Conservation (phyloP, 2,888 invertebrate genomes). For the Drosophila quinaria region DNA sequence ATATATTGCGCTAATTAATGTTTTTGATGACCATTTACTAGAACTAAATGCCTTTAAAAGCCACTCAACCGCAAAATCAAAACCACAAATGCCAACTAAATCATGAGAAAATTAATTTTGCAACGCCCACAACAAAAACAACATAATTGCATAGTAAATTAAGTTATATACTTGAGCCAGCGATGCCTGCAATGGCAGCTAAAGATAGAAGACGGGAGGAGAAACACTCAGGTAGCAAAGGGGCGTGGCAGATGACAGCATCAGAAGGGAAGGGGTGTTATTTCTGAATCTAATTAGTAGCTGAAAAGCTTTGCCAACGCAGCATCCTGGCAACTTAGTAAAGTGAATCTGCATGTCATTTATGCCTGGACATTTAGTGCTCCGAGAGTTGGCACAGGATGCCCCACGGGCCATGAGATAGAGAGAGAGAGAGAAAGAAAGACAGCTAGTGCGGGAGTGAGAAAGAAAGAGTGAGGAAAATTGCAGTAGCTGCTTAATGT, state of each 20-base stretch:
- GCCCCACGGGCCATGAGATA: background rate
- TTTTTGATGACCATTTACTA: slow-evolving; percentile 48
- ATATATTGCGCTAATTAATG: slow-evolving; percentile 66
- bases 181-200: slow-evolving; percentile 21
- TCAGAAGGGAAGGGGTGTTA: background rate
- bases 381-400: slow-evolving; percentile 5
- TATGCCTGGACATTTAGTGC: slow-evolving; percentile 68
- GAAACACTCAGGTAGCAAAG: slow-evolving; percentile 19
- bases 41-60: slow-evolving; percentile 54
- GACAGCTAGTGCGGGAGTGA: background rate
- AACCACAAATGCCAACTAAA: slow-evolving; percentile 76
- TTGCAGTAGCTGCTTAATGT: slow-evolving; percentile 26
- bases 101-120: slow-evolving; percentile 77
- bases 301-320: slow-evolving; percentile 67
- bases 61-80: slow-evolving; percentile 74
- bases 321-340: slow-evolving; percentile 45
- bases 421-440: background rate
- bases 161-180: slow-evolving; percentile 56
- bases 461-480: background rate
- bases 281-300: slow-evolving; percentile 73
- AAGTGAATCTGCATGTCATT: slow-evolving; percentile 76
- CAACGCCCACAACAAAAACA: slow-evolving; percentile 35
- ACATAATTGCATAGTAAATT: slow-evolving; percentile 70
- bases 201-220: no score
- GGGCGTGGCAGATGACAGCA: background rate